Conservation (phyloP, 2,113 vertebrate genomes). For the Gracilinanus agilis region DNA sequence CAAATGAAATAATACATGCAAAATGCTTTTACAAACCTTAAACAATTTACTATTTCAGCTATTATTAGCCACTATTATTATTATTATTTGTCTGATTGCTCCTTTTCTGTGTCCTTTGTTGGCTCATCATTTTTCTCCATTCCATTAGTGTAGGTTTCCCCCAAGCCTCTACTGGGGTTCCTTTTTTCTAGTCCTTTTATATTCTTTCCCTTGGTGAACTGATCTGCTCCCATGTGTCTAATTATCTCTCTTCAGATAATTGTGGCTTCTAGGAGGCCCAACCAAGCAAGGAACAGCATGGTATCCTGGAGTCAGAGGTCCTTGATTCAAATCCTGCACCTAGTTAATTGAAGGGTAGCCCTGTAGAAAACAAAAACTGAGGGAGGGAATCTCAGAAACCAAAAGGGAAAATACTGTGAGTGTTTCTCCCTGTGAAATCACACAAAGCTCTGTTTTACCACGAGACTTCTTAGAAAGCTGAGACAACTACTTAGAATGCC, state of each 20-base stretch:
- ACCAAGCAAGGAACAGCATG: background rate
- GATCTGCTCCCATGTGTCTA: background rate
- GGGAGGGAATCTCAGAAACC: background rate
- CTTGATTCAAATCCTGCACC: background rate
- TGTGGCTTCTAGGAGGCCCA: background rate
- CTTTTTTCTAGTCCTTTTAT: background rate
- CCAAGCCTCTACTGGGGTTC: background rate
- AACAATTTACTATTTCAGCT: too few relatives aligned
- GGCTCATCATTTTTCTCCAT: background rate
- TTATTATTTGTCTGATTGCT: background rate
- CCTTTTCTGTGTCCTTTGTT: background rate
- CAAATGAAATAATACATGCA: too few relatives aligned
- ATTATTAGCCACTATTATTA: too few relatives aligned
- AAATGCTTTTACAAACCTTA: too few relatives aligned
- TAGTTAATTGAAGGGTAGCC: background rate
- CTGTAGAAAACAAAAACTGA: background rate
- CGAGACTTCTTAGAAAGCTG: background rate
- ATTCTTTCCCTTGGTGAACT: background rate
- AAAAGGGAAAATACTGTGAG: background rate
- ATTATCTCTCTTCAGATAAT: background rate
- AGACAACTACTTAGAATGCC: background rate
- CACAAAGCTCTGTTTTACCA: background rate
- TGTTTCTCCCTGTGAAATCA: background rate
- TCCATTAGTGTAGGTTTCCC: background rate
- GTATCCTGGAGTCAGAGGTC: background rate